Evolutionary conservation across 1,140 invertebrate genomes (phyloP).

Genomic region (Lutraria rhynchaena): DNA sequence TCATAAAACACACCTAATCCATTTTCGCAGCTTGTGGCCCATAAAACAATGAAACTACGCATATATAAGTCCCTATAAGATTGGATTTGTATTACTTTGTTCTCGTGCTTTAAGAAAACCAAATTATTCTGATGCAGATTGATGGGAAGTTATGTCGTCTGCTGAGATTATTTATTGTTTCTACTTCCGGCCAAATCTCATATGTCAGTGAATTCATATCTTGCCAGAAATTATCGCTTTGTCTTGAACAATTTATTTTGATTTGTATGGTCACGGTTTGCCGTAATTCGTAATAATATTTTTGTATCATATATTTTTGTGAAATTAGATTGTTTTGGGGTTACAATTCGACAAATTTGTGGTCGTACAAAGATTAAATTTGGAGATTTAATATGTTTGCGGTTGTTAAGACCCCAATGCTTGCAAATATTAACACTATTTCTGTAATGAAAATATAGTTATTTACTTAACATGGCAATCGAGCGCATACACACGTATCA

Average conservation of each 20-base stretch:
- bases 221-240: slow-evolving; percentile 60
- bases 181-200: slow-evolving; percentile 55
- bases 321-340: slow-evolving; percentile 19
- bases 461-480: no score
- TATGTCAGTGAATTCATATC: slow-evolving; percentile 60
- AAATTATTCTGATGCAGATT: slow-evolving; percentile 62
- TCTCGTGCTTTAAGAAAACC: slow-evolving; percentile 44
- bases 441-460: no score
- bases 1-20: slow-evolving; percentile 45
- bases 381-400: no score
- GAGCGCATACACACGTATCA: no score
- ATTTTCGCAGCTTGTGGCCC: slow-evolving; percentile 53
- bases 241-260: slow-evolving; percentile 61
- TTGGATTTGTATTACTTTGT: slow-evolving; percentile 34
- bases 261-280: slow-evolving; percentile 46
- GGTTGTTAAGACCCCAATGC: no score
- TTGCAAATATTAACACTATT: no score
- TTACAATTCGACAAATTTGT: no score
- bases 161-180: slow-evolving; percentile 59
- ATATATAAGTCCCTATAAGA: slow-evolving; percentile 29
- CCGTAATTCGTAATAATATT: slow-evolving; percentile 44
- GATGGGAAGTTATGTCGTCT: slow-evolving; percentile 58
- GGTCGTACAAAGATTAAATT: no score
- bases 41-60: slow-evolving; percentile 44
- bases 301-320: slow-evolving; percentile 22